Conservation (phyloP, 1,140 invertebrate genomes). For the Bombus picipes region DNA sequence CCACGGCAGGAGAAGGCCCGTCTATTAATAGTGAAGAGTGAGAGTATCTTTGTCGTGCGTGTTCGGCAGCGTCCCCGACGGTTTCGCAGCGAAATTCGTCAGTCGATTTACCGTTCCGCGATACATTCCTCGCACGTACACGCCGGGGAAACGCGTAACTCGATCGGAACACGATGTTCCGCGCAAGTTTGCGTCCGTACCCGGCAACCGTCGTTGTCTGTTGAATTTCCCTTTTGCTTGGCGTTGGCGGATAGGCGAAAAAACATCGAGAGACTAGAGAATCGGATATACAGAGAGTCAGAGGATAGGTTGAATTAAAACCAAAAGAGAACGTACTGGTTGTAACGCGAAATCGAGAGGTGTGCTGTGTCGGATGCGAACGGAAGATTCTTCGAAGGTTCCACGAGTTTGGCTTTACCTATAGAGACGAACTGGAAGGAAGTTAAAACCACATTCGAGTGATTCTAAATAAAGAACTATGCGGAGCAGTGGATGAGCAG, state of each 20-base stretch:
- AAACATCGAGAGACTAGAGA: neutral
- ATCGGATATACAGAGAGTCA: too few relatives aligned
- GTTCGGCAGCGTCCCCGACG: slow-evolving; percentile 64
- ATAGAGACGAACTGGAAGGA: slow-evolving; percentile 59
- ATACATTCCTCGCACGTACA: slow-evolving; percentile 48
- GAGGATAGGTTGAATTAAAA: neutral
- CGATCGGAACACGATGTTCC: slow-evolving; percentile 31
- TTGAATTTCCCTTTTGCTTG: slow-evolving; percentile 1
- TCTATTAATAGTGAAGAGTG: slow-evolving; percentile 74
- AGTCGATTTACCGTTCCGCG: slow-evolving; percentile 60
- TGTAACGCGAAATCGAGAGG: neutral
- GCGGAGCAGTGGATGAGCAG: slow-evolving; percentile 48
- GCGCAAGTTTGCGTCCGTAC: slow-evolving; percentile 34
- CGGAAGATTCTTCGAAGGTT: slow-evolving; percentile 23
- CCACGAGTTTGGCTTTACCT: slow-evolving; percentile 37
- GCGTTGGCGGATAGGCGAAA: neutral
- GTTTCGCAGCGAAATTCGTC: slow-evolving; percentile 71
- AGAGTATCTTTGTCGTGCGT: slow-evolving; percentile 74
- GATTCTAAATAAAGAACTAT: slow-evolving; percentile 77
- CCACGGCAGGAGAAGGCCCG: slow-evolving; percentile 70
- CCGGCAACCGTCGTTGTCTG: neutral
- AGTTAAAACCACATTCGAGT: slow-evolving; percentile 63
- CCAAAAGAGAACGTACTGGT: neutral
- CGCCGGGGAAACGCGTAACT: slow-evolving; percentile 4
- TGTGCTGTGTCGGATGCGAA: neutral